Evolutionary conservation across 64 coral and sea anemone genomes (phyloP), one percentile per base, ranked within the genome.

Genomic region (Dendronephthya gigantea): DNA sequence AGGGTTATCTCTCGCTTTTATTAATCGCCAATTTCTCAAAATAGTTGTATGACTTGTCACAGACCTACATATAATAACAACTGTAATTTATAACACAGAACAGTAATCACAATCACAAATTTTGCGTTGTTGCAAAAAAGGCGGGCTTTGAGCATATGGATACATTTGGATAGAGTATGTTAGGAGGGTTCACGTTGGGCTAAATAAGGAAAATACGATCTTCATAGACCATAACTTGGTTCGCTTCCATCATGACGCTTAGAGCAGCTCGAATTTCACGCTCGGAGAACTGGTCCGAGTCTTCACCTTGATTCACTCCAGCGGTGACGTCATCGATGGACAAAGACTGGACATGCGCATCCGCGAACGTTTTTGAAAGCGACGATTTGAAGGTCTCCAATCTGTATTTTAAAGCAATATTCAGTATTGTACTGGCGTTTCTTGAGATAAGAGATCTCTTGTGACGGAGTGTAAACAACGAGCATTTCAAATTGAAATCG

Each of bases 241-340:
- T 97, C 6, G 86, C 91, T 23, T 97, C 85, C 41, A 93, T 82
- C 94, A 97, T 97, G 65, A 88, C 88, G 62, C 91, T 36, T 33
- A 97, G 51, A 2, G 94, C 94, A 41, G 86, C 68, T 0, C 89
- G 68, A 32, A 97, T 90, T 83, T 97, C 94, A 16, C 84, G 40
- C 1, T 93, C 75, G 14, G 83, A 85, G 38, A 93, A 96, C 16
- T 82, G 48, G 35, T 41, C 79, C 13, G 31, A 37, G 14, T 59
- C 17, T 34, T 88, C 72, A 1, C 87, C 55, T 15, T 83, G 49
- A 62, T 87, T 91, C 1, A 97, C 48, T 17, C 91, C 90, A 17
- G 58, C 37, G 35, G 86, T 97, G 0, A 88, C 83, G 3, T 90
- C 83, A 6, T 49, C 66, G 38, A 97, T 81, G 35, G 91, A 83